These are phyloP conservation scores for Phaonia tiefii DNA, from an alignment of 2,888 invertebrate genomes.

Conservation along the genomic window DNA sequence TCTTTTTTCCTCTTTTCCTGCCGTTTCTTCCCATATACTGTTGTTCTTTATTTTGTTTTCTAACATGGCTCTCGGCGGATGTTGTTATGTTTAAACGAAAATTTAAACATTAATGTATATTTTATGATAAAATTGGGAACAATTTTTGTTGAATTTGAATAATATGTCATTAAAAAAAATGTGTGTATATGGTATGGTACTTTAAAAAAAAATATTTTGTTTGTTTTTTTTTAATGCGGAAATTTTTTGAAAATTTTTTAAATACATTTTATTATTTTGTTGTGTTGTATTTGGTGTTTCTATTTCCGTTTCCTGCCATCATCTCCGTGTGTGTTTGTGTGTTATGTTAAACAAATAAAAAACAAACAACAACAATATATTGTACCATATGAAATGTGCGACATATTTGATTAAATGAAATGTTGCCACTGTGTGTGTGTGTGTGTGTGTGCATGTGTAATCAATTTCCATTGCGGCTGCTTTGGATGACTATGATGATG, in stretches of 20 bases:
- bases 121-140: conserved; percentile 16
- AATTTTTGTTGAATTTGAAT: neutral
- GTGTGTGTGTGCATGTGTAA: conserved; percentile 24
- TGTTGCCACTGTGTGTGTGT: conserved; percentile 49
- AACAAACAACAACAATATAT: conserved; percentile 43
- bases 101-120: conserved; percentile 31
- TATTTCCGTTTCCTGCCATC: conserved; percentile 18
- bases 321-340: conserved; percentile 11
- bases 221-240: conserved; percentile 31
- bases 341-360: conserved; percentile 25
- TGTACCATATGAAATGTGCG: conserved; percentile 39
- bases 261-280: conserved; percentile 24
- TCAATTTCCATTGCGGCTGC: conserved; percentile 19
- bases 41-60: neutral
- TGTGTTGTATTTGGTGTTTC: no score
- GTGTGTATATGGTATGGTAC: no score
- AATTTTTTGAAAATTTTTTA: conserved; percentile 45
- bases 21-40: neutral
- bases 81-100: conserved; percentile 11
- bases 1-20: conserved; percentile 25
- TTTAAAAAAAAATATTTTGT: neutral
- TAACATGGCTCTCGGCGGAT: neutral
- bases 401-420: conserved; percentile 67
- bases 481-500: conserved; percentile 14
- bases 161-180: neutral